Evolutionary conservation across 1,140 invertebrate species (phyloP).

Genomic region (Bactericera cockerelli): DNA sequence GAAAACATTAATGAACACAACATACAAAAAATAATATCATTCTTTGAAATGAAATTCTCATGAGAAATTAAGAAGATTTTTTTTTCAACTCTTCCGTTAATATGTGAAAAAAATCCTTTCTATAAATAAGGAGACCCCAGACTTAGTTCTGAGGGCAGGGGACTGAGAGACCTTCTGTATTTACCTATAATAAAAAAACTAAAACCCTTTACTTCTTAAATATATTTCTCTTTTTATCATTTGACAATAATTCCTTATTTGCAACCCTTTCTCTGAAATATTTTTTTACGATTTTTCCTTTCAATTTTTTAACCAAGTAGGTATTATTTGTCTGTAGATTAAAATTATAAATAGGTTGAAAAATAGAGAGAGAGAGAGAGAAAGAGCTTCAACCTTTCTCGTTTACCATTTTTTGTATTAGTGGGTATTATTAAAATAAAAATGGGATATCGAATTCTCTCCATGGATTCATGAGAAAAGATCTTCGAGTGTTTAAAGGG

Average conservation of each 20-base stretch:
- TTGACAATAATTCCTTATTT: slow-evolving; percentile 7
- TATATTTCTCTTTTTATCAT: not conserved
- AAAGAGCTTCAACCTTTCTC: not conserved
- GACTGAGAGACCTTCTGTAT: no score
- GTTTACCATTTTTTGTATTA: not conserved
- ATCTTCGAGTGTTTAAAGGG: slow-evolving; percentile 5
- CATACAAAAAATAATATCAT: not conserved
- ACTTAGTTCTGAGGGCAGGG: not conserved
- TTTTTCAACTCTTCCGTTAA: slow-evolving; percentile 7
- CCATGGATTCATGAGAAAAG: not conserved
- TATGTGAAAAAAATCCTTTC: not conserved
- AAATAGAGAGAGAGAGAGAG: not conserved
- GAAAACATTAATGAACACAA: not conserved
- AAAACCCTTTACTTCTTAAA: not conserved
- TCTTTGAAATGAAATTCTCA: not conserved
- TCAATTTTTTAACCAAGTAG: not conserved
- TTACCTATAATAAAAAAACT: no score
- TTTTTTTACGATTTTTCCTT: slow-evolving; percentile 1
- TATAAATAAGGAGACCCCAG: slow-evolving; percentile 6
- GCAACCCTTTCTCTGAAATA: not conserved
- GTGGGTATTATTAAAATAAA: no score
- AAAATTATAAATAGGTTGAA: not conserved
- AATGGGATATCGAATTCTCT: not conserved
- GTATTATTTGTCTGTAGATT: not conserved
- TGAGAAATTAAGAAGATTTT: slow-evolving; percentile 5